Base-by-base conservation (phyloP, 2,888 invertebrate genomes). In the Galerucella calmariensis region DNA sequence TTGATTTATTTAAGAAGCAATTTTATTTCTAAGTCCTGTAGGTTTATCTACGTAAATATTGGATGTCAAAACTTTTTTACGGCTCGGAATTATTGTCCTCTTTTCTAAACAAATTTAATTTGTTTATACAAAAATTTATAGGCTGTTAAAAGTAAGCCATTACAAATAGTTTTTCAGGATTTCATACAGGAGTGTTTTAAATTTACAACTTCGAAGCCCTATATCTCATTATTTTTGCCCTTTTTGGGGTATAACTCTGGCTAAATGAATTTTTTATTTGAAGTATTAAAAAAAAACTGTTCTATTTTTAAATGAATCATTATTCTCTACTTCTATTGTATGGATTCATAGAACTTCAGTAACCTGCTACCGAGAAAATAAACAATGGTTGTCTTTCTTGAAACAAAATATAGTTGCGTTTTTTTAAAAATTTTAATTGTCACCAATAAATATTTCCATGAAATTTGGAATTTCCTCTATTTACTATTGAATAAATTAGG, bases 341-440 rank as follows among this genome's bases (percentile, higher is more conserved):
- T 48, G n/a, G 53, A 16, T 53, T 53, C 53, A 6, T 16, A 16
- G n/a, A 53, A 53, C 8, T 53, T 51, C 51, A n/a, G n/a, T 53
- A 53, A 53, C 53, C 4, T 53, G 53, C 53, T 53, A 53, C n/a
- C 53, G n/a, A 53, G n/a, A n/a, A n/a, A n/a, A n/a, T n/a, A n/a
- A n/a, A n/a, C n/a, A n/a, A n/a, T n/a, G n/a, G n/a, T n/a, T n/a
- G n/a, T n/a, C n/a, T n/a, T n/a, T n/a, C n/a, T n/a, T n/a, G n/a
- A n/a, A n/a, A n/a, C n/a, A n/a, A n/a, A n/a, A n/a, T n/a, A n/a
- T n/a, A n/a, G n/a, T n/a, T n/a, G n/a, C n/a, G n/a, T n/a, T n/a
- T n/a, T n/a, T n/a, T n/a, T n/a, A n/a, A n/a, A n/a, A n/a, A n/a
- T n/a, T n/a, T n/a, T n/a, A n/a, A n/a, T n/a, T n/a, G n/a, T n/a